phyloP scores from a whole-genome alignment of 1,140 invertebrate species.

The Protaetia brevitarsis region DNA sequence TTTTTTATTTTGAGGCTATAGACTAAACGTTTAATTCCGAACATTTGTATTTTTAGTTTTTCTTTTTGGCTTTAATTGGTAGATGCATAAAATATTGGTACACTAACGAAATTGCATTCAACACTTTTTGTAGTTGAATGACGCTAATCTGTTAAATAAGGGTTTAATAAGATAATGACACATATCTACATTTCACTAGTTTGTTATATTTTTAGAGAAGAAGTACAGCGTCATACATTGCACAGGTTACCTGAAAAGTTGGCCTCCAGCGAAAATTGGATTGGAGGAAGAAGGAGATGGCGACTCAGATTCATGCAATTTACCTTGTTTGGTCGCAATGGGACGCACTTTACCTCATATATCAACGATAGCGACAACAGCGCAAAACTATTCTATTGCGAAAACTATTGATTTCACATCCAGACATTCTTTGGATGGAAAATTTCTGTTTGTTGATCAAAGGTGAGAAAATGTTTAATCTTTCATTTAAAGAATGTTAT shows the following conservation, averaged over 20 bases:
- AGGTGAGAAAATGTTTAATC: slow-evolving; percentile 40
- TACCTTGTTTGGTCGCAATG: slow-evolving; percentile 83
- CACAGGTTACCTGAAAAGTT: slow-evolving; percentile 89
- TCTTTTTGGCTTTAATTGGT: no score
- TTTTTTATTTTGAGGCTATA: no score
- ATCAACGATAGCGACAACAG: slow-evolving; percentile 44
- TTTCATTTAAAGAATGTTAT: slow-evolving; percentile 50
- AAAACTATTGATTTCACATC: slow-evolving; percentile 72
- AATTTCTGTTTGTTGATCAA: slow-evolving; percentile 97
- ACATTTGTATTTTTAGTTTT: no score
- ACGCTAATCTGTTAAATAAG: no score
- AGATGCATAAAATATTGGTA: no score
- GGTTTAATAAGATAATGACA: no score
- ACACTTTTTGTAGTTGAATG: no score
- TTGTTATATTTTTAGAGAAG: slow-evolving; percentile 56
- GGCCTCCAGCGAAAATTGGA: slow-evolving; percentile 76
- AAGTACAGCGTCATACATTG: slow-evolving; percentile 82
- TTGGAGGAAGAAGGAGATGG: slow-evolving; percentile 64
- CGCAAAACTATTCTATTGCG: slow-evolving; percentile 47
- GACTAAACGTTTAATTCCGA: no score
- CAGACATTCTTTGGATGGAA: slow-evolving; percentile 90
- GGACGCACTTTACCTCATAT: slow-evolving; percentile 66
- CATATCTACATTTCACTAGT: no score
- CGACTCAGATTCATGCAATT: slow-evolving; percentile 71
- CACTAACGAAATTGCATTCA: no score